A percentile compares a stretch with the other conserved stretches of the same genome.
Conservation (phyloP, 2,888 invertebrate genomes). For the Barypeithes pellucidus region DNA sequence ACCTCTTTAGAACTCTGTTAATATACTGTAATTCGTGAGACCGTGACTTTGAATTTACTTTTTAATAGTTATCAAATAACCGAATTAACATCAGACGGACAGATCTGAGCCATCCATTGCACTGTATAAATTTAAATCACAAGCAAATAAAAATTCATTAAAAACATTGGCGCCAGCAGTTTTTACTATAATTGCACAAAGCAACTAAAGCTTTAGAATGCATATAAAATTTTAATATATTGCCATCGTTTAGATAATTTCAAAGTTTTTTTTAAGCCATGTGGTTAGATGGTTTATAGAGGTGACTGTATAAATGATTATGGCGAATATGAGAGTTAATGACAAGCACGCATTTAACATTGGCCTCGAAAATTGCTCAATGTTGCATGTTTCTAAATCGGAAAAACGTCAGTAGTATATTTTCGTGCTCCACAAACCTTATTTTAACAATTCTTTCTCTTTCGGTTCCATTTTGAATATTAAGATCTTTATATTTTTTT, state of each 20-base stretch:
- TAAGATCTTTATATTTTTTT: too few species aligned
- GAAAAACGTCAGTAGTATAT: neutral
- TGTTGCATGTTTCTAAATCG: constrained; percentile 29
- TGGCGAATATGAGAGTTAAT: constrained; percentile 21
- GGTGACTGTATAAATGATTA: constrained; percentile 32
- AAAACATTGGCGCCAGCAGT: constrained; percentile 37
- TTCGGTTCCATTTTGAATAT: too few species aligned
- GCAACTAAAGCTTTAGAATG: constrained; percentile 52
- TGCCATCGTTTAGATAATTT: constrained; percentile 56
- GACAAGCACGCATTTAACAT: constrained; percentile 37
- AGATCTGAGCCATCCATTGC: neutral
- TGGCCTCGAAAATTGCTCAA: constrained; percentile 27
- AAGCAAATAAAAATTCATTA: constrained; percentile 27
- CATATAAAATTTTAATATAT: constrained; percentile 53
- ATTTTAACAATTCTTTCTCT: neutral
- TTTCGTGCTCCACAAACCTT: neutral
- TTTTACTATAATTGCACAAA: constrained; percentile 33
- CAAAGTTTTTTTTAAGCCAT: constrained; percentile 56
- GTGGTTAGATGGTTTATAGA: constrained; percentile 45
- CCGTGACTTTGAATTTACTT: too few species aligned
- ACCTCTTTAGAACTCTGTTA: too few species aligned
- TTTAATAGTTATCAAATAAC: too few species aligned
- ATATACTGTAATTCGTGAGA: too few species aligned
- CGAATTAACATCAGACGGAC: too few species aligned
- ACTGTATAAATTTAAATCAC: constrained; percentile 1